Evolutionary conservation across 2,888 invertebrate genomes (phyloP), one percentile per base, ranked within the genome.

Genomic region (Molanna angustata): DNA sequence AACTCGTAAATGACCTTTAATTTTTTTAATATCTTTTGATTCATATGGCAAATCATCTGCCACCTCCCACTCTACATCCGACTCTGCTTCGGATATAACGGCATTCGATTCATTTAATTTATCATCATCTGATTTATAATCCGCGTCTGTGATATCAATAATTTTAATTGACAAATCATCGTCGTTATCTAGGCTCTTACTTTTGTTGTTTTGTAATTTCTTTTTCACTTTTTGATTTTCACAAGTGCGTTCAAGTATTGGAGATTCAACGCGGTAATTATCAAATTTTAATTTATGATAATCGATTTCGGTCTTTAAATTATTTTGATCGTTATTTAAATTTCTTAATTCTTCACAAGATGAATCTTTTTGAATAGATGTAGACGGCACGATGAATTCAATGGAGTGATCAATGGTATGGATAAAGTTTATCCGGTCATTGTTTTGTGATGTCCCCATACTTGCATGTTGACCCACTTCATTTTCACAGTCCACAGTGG

Each of bases 51-150:
- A 62, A 27, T 77, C 74, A 44, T 72, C 69, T 1, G 74, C 69
- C 60, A 71, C 72, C 64, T 83, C 83, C 75, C 79, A 80, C 62
- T 84, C 80, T 31, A 78, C 68, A 60, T 84, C 84, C 1, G 82
- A 79, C 52, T 83, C 84, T 17, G 78, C 81, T 67, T 86, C 86
- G 32, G 80, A 78, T 11, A 88, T 74, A 19, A 85, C 66, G 9
- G 80, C 73, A 61, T 74, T 74, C 62, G 70, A 72, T 50, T 78
- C 76, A 49, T 73, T 69, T 52, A 78, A 64, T 52, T 63, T 65
- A 22, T 68, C 67, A 48, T 67, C 64, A 54, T 68, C 70, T 40
- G 60, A 58, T 17, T 63, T 60, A 22, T 18, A 41, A 44, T 51
- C 55, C 41, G 33, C 50, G 42, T 53, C 72, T 2, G 21, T 14